Percentiles rank a stretch among this genome's conserved stretches.
phyloP scores from a whole-genome alignment of 1,140 invertebrate species.

The Branchinecta lindahli region DNA sequence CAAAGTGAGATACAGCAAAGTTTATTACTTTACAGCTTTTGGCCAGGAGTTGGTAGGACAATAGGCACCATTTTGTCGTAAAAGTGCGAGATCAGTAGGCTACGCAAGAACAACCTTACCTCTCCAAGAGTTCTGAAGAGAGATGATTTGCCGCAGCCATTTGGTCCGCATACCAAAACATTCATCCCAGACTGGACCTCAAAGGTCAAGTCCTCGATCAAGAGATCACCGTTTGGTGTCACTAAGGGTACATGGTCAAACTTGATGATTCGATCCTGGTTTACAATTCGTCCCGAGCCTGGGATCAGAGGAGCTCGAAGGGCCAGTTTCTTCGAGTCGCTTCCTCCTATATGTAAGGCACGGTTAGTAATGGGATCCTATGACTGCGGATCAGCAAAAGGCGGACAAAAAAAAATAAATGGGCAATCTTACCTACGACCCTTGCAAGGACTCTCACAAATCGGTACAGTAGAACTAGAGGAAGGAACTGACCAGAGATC shows the following conservation, averaged over 20 bases:
- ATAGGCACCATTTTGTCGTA: too few relatives aligned
- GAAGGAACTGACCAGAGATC: too few relatives aligned
- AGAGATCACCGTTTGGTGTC: conserved; percentile 91
- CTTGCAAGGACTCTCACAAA: background rate
- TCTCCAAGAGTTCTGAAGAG: conserved; percentile 85
- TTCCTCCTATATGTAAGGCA: conserved; percentile 14
- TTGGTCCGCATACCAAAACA: conserved; percentile 90
- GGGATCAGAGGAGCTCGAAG: conserved; percentile 31
- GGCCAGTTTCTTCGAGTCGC: background rate
- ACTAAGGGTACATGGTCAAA: conserved; percentile 87
- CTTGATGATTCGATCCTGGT: conserved; percentile 76
- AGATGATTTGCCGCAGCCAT: conserved; percentile 93
- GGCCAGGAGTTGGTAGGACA: too few relatives aligned
- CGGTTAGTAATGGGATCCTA: conserved; percentile 17
- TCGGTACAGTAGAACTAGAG: background rate
- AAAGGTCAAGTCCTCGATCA: conserved; percentile 74
- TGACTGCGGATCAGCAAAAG: conserved; percentile 18
- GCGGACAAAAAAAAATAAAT: background rate
- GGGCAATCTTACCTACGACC: conserved; percentile 1
- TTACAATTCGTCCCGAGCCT: conserved; percentile 61
- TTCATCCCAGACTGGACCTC: conserved; percentile 90
- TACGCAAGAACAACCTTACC: conserved; percentile 30
- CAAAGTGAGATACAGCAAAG: too few relatives aligned
- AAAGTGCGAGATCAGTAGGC: too few relatives aligned
- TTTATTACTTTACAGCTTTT: too few relatives aligned